Evolutionary conservation across 2,888 invertebrate genomes (phyloP), one percentile per base, ranked within the genome.

Genomic region (Microplitis deprimator): DNA sequence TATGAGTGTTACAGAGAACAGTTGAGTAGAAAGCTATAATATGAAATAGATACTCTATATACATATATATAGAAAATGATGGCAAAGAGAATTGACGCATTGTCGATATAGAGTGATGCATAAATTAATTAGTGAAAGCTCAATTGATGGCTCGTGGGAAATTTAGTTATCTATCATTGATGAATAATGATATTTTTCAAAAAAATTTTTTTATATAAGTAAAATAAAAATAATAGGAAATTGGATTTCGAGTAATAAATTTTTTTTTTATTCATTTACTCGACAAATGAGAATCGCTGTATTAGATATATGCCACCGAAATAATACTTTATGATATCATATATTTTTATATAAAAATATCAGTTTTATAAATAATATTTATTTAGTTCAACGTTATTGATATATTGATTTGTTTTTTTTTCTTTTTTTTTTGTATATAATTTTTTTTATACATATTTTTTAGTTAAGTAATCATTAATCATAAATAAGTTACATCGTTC

Each of bases 21-120:
- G 29, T 29, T 29, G 74, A 50, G 67, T 65, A 59, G 59, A 59
- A 59, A 59, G n/a, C 59, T 29, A 29, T 29, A 29, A 4, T 29
- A 29, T 29, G 29, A 50, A 50, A 50, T 50, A 50, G 50, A 50
- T 50, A 50, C 13, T 50, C 50, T 7, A 50, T 50, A 50, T 8
- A 50, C 13, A 50, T 50, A 13, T 50, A 50, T 50, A 13, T 50
- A 29, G 29, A 29, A 29, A 29, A 29, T 29, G 29, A 68, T 67
- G 76, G 38, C 75, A 68, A 73, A 67, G 73, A 71, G 64, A 41
- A 67, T 77, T 69, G 64, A 75, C 68, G 71, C 40, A 67, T 60
- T 75, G 68, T 75, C 69, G 68, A 68, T 75, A 68, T 62, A 61
- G 60, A 69, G 39, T 69, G 60, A 75, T 75, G 75, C 68, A 75